Conservation (phyloP, 2,113 vertebrate species). For the Dromaius novaehollandiae region DNA sequence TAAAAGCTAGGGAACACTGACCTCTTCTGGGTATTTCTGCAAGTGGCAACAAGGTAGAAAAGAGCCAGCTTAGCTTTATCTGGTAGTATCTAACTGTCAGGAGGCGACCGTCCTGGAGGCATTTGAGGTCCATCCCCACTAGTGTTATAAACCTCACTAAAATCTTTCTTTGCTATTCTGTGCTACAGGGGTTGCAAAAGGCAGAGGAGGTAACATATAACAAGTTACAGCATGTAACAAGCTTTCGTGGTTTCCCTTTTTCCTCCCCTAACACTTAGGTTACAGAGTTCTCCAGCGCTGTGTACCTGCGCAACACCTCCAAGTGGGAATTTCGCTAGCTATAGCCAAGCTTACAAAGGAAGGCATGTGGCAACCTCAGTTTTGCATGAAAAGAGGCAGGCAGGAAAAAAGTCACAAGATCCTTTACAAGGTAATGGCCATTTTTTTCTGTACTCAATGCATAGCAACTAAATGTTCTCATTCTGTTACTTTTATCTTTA, state of each 20-base stretch:
- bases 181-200: background rate
- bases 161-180: background rate
- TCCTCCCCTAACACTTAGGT: background rate
- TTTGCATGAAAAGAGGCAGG: background rate
- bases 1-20: background rate
- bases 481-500: background rate
- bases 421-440: rapidly evolving
- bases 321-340: background rate
- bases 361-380: background rate
- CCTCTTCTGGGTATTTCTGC: conserved; percentile 26
- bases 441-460: background rate
- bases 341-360: background rate
- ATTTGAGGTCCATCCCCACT: background rate
- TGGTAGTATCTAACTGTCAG: rapidly evolving
- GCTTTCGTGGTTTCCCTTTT: background rate
- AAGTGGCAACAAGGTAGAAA: background rate
- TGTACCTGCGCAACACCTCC: background rate
- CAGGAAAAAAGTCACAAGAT: background rate
- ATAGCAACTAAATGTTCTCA: background rate
- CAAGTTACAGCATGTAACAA: background rate
- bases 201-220: background rate
- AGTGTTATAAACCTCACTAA: background rate
- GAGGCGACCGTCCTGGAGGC: background rate
- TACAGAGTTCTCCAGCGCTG: background rate
- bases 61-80: background rate